Percentiles rank a stretch among this genome's conserved stretches.
phyloP scores from a whole-genome alignment of 2,113 vertebrate species.

The Lasiurus borealis region DNA sequence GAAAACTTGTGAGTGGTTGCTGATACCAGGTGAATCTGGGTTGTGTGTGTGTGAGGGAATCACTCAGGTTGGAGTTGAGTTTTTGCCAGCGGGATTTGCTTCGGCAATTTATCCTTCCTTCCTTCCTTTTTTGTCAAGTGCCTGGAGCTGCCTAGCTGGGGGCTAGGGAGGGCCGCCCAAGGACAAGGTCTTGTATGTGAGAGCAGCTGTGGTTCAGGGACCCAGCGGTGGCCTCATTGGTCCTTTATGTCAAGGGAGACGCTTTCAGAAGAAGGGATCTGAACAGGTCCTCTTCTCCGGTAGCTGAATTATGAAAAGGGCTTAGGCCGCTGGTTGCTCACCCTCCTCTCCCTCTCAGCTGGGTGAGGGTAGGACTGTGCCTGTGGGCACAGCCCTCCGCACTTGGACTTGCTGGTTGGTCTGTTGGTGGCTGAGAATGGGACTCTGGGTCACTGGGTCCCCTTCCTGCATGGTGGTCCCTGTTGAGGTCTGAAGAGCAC shows the following conservation, averaged over 20 bases:
- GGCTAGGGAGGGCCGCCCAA: not conserved
- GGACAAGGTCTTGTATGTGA: not conserved
- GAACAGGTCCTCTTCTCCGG: fast-evolving
- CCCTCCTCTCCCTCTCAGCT: not conserved
- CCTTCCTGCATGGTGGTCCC: not conserved
- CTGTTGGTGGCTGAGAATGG: not conserved
- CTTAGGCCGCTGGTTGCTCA: fast-evolving
- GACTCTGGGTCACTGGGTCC: no score
- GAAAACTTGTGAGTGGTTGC: not conserved
- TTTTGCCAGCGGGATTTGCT: not conserved
- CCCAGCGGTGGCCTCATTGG: not conserved
- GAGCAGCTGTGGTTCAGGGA: not conserved
- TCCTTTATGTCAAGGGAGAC: not conserved
- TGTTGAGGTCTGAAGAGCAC: not conserved
- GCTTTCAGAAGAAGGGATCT: not conserved
- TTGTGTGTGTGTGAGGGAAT: not conserved
- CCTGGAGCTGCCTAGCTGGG: not conserved
- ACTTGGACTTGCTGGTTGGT: not conserved
- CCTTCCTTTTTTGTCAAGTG: no score
- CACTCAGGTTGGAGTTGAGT: not conserved
- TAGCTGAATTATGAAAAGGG: not conserved
- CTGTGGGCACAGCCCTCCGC: not conserved
- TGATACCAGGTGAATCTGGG: not conserved
- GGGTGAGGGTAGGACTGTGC: not conserved
- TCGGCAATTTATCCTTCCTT: not conserved